Conservation (phyloP, 2,888 invertebrate genomes). For the Polydesmus complanatus region DNA sequence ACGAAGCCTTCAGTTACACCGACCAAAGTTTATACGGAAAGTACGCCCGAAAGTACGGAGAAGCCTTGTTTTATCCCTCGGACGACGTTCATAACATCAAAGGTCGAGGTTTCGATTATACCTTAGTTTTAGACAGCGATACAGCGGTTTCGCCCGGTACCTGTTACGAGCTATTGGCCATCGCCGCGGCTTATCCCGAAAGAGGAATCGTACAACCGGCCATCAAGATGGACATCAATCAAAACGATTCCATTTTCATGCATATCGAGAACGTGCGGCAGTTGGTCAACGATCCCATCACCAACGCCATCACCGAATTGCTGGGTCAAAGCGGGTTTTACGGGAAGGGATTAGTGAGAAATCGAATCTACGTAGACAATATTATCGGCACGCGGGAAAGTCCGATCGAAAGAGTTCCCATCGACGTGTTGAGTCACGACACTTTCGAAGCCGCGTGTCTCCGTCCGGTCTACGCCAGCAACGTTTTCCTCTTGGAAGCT, state of each 20-base stretch:
- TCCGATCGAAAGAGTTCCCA: slow-evolving; percentile 15
- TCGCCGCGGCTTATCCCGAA: slow-evolving; percentile 19
- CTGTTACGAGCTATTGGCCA: slow-evolving; percentile 17
- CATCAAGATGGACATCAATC: slow-evolving; percentile 18
- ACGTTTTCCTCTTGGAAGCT: slow-evolving; percentile 17
- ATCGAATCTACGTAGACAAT: slow-evolving; percentile 18
- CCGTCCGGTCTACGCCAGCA: slow-evolving; percentile 17
- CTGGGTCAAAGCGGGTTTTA: slow-evolving; percentile 19
- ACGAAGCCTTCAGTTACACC: slow-evolving; percentile 17
- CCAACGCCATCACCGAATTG: slow-evolving; percentile 17
- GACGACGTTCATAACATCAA: slow-evolving; percentile 15
- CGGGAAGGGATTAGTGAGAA: slow-evolving; percentile 17
- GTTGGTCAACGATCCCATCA: slow-evolving; percentile 18
- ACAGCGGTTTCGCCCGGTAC: slow-evolving; percentile 16
- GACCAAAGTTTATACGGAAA: slow-evolving; percentile 15
- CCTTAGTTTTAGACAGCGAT: slow-evolving; percentile 18
- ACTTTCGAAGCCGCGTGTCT: slow-evolving; percentile 19
- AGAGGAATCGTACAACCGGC: slow-evolving; percentile 19
- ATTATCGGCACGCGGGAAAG: slow-evolving; percentile 15
- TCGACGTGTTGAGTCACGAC: slow-evolving; percentile 19
- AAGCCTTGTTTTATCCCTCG: slow-evolving; percentile 16
- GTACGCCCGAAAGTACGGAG: slow-evolving; percentile 14
- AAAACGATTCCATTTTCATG: slow-evolving; percentile 17
- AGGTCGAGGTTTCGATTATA: slow-evolving; percentile 18
- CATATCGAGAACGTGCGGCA: slow-evolving; percentile 17